These are phyloP conservation scores for Limonius californicus DNA, from an alignment of 1,140 invertebrate species.

Conservation along the genomic window DNA sequence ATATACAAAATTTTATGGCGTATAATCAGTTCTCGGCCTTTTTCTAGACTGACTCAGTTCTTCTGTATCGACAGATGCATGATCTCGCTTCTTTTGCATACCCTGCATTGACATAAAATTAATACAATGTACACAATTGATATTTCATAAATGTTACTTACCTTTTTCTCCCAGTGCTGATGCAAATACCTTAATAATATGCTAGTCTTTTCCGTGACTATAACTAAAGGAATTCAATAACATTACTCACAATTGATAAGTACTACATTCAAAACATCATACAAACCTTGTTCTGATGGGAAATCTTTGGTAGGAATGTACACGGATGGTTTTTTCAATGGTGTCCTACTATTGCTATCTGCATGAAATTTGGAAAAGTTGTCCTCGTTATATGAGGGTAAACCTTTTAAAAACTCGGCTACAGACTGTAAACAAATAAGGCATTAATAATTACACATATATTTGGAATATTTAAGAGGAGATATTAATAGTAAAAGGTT, in stretches of 20 bases:
- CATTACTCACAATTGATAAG: constrained; percentile 16
- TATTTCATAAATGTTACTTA: constrained; percentile 39
- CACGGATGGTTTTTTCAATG: constrained; percentile 81
- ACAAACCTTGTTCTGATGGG: constrained; percentile 81
- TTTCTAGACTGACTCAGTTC: constrained; percentile 20
- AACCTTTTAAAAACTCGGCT: constrained; percentile 84
- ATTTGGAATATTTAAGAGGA: no score
- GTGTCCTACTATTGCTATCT: constrained; percentile 77
- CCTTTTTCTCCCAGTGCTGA: constrained; percentile 92
- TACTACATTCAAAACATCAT: not conserved
- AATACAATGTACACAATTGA: not conserved
- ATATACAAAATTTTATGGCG: constrained; percentile 11
- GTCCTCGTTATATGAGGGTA: constrained; percentile 85
- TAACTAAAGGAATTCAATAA: constrained; percentile 61
- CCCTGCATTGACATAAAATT: constrained; percentile 13
- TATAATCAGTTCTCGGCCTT: constrained; percentile 19
- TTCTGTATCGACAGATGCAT: constrained; percentile 17
- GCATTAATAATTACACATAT: no score
- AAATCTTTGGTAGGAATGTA: constrained; percentile 88
- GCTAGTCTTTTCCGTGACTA: constrained; percentile 92
- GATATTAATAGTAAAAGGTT: no score
- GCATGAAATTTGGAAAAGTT: constrained; percentile 89
- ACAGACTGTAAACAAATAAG: constrained; percentile 65
- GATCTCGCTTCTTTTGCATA: constrained; percentile 25
- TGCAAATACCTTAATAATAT: constrained; percentile 89